phyloP scores from a whole-genome alignment of 2,797 vertebrate genomes.

The Sparidentex hasta region DNA sequence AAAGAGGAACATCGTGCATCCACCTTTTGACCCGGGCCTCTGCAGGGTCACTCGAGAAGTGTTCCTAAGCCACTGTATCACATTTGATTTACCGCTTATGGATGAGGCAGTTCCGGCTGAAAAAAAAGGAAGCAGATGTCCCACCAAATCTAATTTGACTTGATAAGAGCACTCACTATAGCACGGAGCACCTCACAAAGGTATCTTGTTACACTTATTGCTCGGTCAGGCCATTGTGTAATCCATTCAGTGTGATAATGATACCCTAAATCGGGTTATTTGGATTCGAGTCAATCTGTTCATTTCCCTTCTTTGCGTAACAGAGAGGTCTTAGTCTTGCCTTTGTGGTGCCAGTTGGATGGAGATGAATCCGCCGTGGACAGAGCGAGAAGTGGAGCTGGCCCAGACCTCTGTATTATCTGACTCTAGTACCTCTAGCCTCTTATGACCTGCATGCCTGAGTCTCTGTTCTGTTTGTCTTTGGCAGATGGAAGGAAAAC shows the following conservation, averaged over 20 bases:
- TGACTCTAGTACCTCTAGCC: constrained; percentile 17
- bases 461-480: neutral
- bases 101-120: constrained; percentile 41
- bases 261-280: constrained; percentile 84
- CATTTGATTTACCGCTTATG: constrained; percentile 59
- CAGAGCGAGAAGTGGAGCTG: constrained; percentile 13
- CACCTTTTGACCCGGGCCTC: constrained; percentile 26
- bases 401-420: neutral
- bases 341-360: constrained; percentile 52
- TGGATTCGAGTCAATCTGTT: constrained; percentile 79
- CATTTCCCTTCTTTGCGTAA: constrained; percentile 67
- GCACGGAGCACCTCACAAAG: constrained; percentile 70
- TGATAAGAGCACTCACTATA: constrained; percentile 78
- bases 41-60: constrained; percentile 33
- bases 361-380: constrained; percentile 41
- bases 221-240: constrained; percentile 78
- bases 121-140: constrained; percentile 81
- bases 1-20: constrained; percentile 5
- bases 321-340: constrained; percentile 31
- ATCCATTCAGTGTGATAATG: constrained; percentile 79
- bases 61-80: constrained; percentile 18
- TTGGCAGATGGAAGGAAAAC: neutral
- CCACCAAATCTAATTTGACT: constrained; percentile 80
- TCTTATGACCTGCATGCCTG: constrained; percentile 2
- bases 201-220: constrained; percentile 79